Percentiles rank a stretch among this genome's conserved stretches.
These are phyloP conservation scores for Poeciliopsis turrubarensis DNA, from an alignment of 2,113 vertebrate species.

Conservation along the genomic window DNA sequence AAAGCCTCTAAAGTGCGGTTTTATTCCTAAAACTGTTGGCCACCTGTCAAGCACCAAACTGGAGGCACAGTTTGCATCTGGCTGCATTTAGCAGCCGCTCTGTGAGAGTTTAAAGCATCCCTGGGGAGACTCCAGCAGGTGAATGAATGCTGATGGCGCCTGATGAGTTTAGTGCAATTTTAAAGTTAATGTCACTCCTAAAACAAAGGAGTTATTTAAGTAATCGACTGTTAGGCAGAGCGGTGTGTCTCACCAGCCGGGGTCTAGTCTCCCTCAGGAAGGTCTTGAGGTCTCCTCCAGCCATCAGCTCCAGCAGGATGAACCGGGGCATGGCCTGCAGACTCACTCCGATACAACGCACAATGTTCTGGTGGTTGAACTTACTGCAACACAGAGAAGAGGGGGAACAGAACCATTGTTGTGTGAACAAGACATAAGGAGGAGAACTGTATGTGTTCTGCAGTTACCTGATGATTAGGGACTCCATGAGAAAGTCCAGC, in stretches of 20 bases:
- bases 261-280: constrained; percentile 96
- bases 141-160: background rate
- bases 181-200: constrained; percentile 1
- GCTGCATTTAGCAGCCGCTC: constrained; percentile 5
- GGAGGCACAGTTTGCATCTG: background rate
- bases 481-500: constrained; percentile 98
- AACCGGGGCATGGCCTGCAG: constrained; percentile 95
- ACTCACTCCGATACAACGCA: constrained; percentile 94
- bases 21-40: background rate
- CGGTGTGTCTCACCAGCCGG: constrained; percentile 85
- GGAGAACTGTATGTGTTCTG: background rate
- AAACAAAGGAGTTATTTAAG: background rate
- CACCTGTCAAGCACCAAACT: background rate
- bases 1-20: background rate
- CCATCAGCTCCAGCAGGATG: constrained; percentile 97
- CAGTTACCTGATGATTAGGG: constrained; percentile 94
- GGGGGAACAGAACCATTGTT: background rate
- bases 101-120: constrained; percentile 4
- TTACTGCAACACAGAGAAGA: constrained; percentile 81
- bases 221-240: background rate
- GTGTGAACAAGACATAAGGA: background rate
- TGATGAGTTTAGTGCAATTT: constrained; percentile 13
- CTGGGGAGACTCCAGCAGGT: constrained; percentile 6
- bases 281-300: constrained; percentile 95
- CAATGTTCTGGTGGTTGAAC: constrained; percentile 99